A percentile compares a stretch with the other conserved stretches of the same genome.
Conservation (phyloP, 2,113 vertebrate genomes). For the Scortum barcoo region DNA sequence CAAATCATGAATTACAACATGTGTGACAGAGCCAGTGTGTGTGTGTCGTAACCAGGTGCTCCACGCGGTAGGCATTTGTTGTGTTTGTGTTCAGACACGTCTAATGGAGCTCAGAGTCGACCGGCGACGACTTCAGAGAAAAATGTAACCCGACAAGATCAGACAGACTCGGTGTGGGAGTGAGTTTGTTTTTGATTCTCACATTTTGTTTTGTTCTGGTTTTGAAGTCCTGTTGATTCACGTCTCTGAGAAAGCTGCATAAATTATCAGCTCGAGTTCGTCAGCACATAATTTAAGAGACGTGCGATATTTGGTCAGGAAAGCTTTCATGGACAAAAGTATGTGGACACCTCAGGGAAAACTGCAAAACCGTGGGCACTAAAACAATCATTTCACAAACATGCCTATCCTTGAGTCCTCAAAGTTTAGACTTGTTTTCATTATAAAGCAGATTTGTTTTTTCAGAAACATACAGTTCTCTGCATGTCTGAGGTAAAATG, state of each 20-base stretch:
- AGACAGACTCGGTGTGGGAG: constrained; percentile 35
- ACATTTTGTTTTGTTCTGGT: constrained; percentile 2
- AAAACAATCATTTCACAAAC: not conserved
- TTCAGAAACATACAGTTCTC: no score
- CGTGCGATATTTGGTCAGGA: not conserved
- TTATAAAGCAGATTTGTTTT: no score
- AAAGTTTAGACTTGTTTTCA: no score
- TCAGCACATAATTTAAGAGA: not conserved
- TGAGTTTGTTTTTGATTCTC: constrained; percentile 1
- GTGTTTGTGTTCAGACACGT: constrained; percentile 58
- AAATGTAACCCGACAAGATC: constrained; percentile 64
- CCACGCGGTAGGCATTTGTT: not conserved
- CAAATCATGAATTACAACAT: not conserved
- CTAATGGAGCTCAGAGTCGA: constrained; percentile 36
- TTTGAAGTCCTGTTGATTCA: constrained; percentile 2
- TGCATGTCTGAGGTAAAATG: no score
- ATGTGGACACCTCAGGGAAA: no score
- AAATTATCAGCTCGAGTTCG: not conserved
- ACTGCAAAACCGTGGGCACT: not conserved
- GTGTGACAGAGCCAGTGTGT: not conserved
- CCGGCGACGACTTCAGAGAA: constrained; percentile 31
- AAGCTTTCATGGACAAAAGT: no score
- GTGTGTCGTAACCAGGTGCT: constrained; percentile 11
- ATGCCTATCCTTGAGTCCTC: no score
- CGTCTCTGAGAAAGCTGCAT: not conserved